Evolutionary conservation across 35 echinoderm and acorn worm genomes (phyloP), one percentile per base, ranked within the genome.

Genomic region (Patiria miniata): DNA sequence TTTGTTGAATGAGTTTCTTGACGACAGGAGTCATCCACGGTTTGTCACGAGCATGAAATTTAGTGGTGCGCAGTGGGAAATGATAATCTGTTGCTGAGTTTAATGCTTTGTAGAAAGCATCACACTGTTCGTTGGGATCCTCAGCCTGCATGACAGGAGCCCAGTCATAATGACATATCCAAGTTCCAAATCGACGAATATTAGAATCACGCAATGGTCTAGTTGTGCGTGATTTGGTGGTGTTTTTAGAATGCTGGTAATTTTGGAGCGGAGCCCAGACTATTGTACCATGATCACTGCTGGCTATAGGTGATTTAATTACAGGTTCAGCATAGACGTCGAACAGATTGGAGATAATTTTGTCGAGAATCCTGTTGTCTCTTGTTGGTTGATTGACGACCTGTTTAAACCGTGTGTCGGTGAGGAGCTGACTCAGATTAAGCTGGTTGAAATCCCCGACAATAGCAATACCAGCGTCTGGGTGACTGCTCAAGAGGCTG

Each of bases 371-470:
- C 55, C 83, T 85, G 36, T 69, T 34, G 14, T n/a, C n/a, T n/a
- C n/a, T n/a, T n/a, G n/a, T n/a, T n/a, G n/a, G n/a, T n/a, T n/a
- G n/a, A n/a, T n/a, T 83, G 16, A 83, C 81, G 37, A 83, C 81
- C 52, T 83, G 81, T 50, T 28, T 83, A 50, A 83, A 83, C n/a
- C 52, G 44, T 52, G 15, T 57, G 52, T 83, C 52, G 21, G 19
- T 33, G 14, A 83, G 81, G 16, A 83, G 52, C 29, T 40, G 17
- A 22, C 29, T 47, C 52, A 83, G 54, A 52, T 83, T 52, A n/a
- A 83, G 81, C 54, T 83, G 81, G 52, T 83, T 83, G 52, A 83
- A 83, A 50, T 83, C 81, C 33, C 22, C 81, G 40, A 58, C 30
- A 12, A 83, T 40, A 52, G 50, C 83, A 18, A 85, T 73, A 39